Evolutionary conservation across 2,888 invertebrate species (phyloP).

Genomic region (Ophion ventricosus): DNA sequence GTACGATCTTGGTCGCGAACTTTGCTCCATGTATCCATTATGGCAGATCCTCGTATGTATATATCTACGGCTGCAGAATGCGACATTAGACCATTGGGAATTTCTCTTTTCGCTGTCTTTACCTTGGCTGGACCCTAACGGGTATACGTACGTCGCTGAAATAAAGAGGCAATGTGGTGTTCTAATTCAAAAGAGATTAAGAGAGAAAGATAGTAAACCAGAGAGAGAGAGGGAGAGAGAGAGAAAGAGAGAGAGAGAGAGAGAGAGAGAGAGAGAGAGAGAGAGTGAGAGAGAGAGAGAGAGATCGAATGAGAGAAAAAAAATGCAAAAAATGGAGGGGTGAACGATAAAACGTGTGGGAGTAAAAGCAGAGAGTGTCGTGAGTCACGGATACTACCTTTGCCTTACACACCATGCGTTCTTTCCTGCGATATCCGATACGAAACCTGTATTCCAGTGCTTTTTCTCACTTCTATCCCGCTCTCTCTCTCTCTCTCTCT

Average conservation of each 20-base stretch:
- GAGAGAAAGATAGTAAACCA: not conserved
- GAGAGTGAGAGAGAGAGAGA: too few relatives aligned
- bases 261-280: slow-evolving; percentile 8
- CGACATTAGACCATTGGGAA: slow-evolving; percentile 13
- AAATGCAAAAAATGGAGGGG: slow-evolving; percentile 24
- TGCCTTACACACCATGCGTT: slow-evolving; percentile 53
- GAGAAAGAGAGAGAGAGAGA: not conserved
- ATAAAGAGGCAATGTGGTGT: slow-evolving; percentile 6
- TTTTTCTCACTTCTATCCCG: slow-evolving; percentile 37
- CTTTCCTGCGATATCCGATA: slow-evolving; percentile 71
- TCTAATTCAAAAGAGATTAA: slow-evolving; percentile 8
- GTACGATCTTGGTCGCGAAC: not conserved
- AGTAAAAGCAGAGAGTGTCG: slow-evolving; percentile 58
- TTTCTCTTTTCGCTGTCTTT: slow-evolving; percentile 36
- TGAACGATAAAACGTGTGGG: slow-evolving; percentile 57
- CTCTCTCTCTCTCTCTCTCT: slow-evolving; percentile 20
- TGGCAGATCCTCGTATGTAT: too few relatives aligned
- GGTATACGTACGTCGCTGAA: not conserved
- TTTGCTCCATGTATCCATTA: slow-evolving; percentile 13
- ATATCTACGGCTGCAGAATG: not conserved
- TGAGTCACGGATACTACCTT: slow-evolving; percentile 70
- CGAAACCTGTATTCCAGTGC: slow-evolving; percentile 69
- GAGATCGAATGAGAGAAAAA: slow-evolving; percentile 25
- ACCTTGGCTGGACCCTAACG: slow-evolving; percentile 1
- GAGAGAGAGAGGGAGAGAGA: not conserved